Percentiles rank a stretch among this genome's conserved stretches.
These are phyloP conservation scores for Platyura marginata DNA, from an alignment of 1,140 invertebrate genomes.

Conservation along the genomic window DNA sequence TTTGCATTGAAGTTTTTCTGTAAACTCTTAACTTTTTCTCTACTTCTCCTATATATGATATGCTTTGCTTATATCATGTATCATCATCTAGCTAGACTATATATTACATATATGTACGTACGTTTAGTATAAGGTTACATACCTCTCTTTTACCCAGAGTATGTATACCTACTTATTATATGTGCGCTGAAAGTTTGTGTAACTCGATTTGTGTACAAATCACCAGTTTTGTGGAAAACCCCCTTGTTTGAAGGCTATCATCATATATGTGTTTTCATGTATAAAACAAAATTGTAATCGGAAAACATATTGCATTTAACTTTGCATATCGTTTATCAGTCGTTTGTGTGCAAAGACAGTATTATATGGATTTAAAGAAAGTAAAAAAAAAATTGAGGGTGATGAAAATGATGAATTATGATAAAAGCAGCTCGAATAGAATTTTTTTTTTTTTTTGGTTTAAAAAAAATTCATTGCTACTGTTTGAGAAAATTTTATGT, in stretches of 20 bases:
- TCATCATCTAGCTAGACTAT: too few relatives aligned
- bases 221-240: background rate
- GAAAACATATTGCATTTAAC: background rate
- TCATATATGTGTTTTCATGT: background rate
- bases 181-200: background rate
- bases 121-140: too few relatives aligned
- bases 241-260: background rate
- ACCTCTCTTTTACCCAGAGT: too few relatives aligned
- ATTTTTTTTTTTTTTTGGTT: background rate
- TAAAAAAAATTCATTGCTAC: background rate
- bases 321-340: background rate
- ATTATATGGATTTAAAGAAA: background rate
- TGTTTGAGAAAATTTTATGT: background rate
- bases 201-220: background rate
- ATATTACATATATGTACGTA: too few relatives aligned
- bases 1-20: background rate
- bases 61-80: too few relatives aligned
- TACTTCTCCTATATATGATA: background rate
- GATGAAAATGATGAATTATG: background rate
- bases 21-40: background rate
- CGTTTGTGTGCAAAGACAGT: background rate
- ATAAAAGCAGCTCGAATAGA: background rate
- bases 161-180: too few relatives aligned
- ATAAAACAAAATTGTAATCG: background rate
- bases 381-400: background rate